Base-by-base conservation (phyloP, 2,888 invertebrate genomes). In the Willowsia nigromaculata region DNA sequence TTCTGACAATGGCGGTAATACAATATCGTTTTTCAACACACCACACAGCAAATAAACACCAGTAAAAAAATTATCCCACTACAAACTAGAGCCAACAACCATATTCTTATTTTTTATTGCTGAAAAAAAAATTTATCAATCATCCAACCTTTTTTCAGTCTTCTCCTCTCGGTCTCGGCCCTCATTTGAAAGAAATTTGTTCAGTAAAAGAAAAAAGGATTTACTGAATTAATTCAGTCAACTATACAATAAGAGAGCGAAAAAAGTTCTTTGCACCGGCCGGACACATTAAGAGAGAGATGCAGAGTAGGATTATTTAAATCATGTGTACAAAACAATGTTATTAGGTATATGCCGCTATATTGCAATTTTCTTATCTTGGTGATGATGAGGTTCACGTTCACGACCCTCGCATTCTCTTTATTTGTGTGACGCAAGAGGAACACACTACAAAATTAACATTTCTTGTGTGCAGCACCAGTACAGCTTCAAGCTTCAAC, bases 181-280 rank as follows among this genome's bases (percentile, higher is more conserved):
- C 62, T 15, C 62, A 62, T 62, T 30, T 25, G 6, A 59, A 56
- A 18, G 18, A 59, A 59, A 59, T 59, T 59, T 59, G 27, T 27
- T 18, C 7, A 53, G 27, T 2, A 25, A 18, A 59, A 59, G 11
- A 59, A 59, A 59, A 22, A 56, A 18, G 22, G 22, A 56, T 56
- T 22, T 59, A 7, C 65, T 65, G 65, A 30, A 65, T 65, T 65
- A 65, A 65, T 65, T 65, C 33, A 33, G 65, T 33, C 33, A 65
- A 33, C 33, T n/a, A 65, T 33, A 7, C n/a, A 47, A 2, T 13
- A 6, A 13, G 3, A 33, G 2, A 13, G 15, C 33, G 33, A 40
- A 71, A 71, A 71, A 71, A 71, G 71, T 71, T 71, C 43, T 30
- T 68, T 68, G 68, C 68, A 37, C 68, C 68, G 68, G 33, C 37